Evolutionary conservation across 2,113 vertebrate species (phyloP).

Genomic region (Merops nubicus): DNA sequence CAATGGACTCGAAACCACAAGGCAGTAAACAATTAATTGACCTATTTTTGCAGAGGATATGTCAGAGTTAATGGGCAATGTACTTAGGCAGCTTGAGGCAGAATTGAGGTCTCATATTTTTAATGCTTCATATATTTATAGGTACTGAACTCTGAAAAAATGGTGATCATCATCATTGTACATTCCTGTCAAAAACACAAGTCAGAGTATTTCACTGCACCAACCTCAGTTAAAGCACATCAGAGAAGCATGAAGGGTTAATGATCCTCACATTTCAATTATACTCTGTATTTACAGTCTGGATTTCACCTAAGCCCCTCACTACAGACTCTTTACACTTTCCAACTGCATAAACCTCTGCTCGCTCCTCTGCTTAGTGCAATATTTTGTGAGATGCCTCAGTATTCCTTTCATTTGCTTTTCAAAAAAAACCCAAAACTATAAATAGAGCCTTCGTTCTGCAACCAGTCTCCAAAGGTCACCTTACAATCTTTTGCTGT

Average conservation of each 20-base stretch:
- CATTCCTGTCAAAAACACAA: conserved; percentile 40
- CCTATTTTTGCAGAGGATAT: background rate
- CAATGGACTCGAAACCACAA: background rate
- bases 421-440: background rate
- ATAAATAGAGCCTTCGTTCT: conserved; percentile 38
- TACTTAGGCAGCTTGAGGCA: conserved; percentile 49
- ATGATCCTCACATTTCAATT: conserved; percentile 34
- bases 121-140: conserved; percentile 50
- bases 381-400: background rate
- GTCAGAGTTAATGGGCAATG: background rate
- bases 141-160: conserved; percentile 33
- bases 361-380: background rate
- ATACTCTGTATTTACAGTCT: conserved; percentile 13
- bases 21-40: conserved; percentile 26
- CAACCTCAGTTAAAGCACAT: background rate
- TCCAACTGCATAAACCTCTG: background rate
- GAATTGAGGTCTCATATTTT: conserved; percentile 34
- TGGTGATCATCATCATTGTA: background rate
- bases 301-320: conserved; percentile 6
- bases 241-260: background rate
- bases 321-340: background rate
- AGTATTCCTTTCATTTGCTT: background rate
- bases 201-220: conserved; percentile 22
- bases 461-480: conserved; percentile 63
- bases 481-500: conserved; percentile 49